These are phyloP conservation scores for Callyntrura guangdongensis DNA, from an alignment of 2,888 invertebrate genomes.

Conservation along the genomic window DNA sequence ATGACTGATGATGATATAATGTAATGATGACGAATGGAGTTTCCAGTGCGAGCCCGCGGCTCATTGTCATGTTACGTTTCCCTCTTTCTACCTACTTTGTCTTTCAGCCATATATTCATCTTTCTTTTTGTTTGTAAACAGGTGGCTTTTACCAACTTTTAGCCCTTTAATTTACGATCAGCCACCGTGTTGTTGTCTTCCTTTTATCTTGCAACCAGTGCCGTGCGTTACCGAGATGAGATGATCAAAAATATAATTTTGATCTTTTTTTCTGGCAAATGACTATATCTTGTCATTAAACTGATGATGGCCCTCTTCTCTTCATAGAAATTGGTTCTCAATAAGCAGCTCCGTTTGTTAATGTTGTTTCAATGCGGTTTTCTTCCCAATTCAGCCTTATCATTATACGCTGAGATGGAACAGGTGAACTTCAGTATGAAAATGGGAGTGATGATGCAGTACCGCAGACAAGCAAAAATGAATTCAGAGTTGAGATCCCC, in stretches of 20 bases:
- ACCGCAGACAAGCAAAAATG: slow-evolving; percentile 35
- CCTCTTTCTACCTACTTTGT: not conserved
- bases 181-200: slow-evolving; percentile 59
- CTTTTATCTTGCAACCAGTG: not conserved
- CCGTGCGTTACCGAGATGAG: slow-evolving; percentile 18
- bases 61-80: no score
- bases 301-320: slow-evolving; percentile 30
- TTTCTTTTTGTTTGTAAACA: not conserved
- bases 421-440: slow-evolving; percentile 52
- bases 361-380: slow-evolving; percentile 58
- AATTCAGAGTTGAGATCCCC: slow-evolving; percentile 26
- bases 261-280: slow-evolving; percentile 29
- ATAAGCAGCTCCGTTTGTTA: slow-evolving; percentile 17
- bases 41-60: not conserved
- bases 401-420: slow-evolving; percentile 59
- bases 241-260: not conserved
- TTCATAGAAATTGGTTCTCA: slow-evolving; percentile 45
- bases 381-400: slow-evolving; percentile 49
- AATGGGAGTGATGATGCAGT: not conserved
- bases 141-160: slow-evolving; percentile 46
- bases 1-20: not conserved
- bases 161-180: slow-evolving; percentile 74
- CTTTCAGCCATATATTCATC: not conserved
- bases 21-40: slow-evolving; percentile 9
- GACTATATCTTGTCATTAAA: slow-evolving; percentile 51